Conservation (phyloP, 2,113 vertebrate species). For the Antennarius striatus region DNA sequence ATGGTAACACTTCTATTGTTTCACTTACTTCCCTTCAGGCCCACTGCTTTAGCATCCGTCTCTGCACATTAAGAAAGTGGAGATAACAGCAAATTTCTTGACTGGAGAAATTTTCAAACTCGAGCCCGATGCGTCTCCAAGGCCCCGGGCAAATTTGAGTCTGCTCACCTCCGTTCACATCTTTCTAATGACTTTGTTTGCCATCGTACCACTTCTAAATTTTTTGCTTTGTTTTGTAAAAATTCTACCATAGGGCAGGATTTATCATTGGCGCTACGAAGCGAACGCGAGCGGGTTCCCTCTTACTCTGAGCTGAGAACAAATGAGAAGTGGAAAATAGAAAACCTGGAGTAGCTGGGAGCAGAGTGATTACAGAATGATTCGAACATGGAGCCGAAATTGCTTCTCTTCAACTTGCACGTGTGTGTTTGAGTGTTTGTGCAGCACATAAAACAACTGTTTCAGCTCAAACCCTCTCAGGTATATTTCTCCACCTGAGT, state of each 20-base stretch:
- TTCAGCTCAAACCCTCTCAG: slow-evolving; percentile 28
- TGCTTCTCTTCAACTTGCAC: slow-evolving; percentile 17
- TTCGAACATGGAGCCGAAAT: slow-evolving; percentile 50
- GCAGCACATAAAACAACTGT: slow-evolving; percentile 42
- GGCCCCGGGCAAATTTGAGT: neutral
- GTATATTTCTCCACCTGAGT: neutral
- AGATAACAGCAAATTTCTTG: slow-evolving; percentile 18
- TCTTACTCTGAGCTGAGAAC: slow-evolving; percentile 9
- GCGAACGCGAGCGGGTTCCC: slow-evolving; percentile 25
- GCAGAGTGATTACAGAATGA: slow-evolving; percentile 61
- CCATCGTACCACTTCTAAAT: neutral
- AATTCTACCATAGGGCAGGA: slow-evolving; percentile 36
- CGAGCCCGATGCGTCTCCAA: neutral
- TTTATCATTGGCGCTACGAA: slow-evolving; percentile 34
- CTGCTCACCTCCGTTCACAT: neutral
- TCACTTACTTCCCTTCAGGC: neutral
- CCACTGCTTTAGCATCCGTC: neutral
- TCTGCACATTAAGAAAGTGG: slow-evolving; percentile 7
- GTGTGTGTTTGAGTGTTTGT: neutral
- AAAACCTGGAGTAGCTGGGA: slow-evolving; percentile 53
- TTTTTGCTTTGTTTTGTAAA: slow-evolving; percentile 2
- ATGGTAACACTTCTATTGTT: neutral
- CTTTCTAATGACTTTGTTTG: neutral
- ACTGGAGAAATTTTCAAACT: slow-evolving; percentile 20
- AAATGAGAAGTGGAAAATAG: slow-evolving; percentile 44